Evolutionary conservation across 2,888 invertebrate species (phyloP), one percentile per base, ranked within the genome.

Genomic region (Petrolisthes manimaculis): DNA sequence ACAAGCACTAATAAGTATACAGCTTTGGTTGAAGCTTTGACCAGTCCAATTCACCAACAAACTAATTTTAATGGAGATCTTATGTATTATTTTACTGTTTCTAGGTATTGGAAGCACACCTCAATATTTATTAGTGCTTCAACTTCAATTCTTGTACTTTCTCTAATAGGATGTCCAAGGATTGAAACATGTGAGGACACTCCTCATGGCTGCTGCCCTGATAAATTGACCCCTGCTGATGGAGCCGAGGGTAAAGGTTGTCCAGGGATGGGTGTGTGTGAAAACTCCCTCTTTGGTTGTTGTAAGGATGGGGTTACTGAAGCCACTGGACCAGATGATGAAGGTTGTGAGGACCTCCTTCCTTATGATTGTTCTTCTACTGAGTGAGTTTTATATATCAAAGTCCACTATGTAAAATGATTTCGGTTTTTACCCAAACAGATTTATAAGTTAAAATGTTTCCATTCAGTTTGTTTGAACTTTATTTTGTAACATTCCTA

Each of bases 281-380:
- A 55, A 3, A 83, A 86, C 83, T 87, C 89, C 69, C 80, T 89
- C 24, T 91, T 86, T 92, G 94, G 94, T 12, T 95, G 95, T 92
- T 95, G 94, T 91, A 93, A 93, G 2, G 94, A 93, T 93, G 96
- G 96, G 87, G 93, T 93, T 71, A 97, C 96, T 0, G 94, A 95
- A 9, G 97, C 98, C 0, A 94, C 94, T 90, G 99, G 99, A 53
- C 95, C 95, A 8, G 94, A 95, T 91, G 95, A 96, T 89, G 78
- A 88, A 67, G 91, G 91, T 1, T 91, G 91, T 79, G 97, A 92
- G 82, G 91, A 86, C 12, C 81, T 90, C n/a, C 67, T 86, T 21
- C 55, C 78, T 5, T 85, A 90, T 56, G 78, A 91, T 53, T 93
- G 93, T 91, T 92, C 92, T 81, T 92, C 91, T n/a, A 92, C 94